phyloP scores from a whole-genome alignment of 2,797 vertebrate species.

The Alosa sapidissima region DNA sequence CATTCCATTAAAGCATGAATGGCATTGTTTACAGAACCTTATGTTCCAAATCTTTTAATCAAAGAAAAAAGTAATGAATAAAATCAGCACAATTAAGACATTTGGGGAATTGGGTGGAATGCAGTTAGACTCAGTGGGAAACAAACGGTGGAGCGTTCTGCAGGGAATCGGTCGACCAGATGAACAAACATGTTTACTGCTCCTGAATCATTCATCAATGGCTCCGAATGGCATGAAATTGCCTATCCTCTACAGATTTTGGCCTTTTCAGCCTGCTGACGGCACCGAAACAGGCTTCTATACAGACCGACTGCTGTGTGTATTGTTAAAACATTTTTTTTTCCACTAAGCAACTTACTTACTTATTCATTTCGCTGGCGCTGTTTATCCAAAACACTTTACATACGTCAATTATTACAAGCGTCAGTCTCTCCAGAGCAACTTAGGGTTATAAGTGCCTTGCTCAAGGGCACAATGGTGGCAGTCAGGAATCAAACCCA shows the following conservation, averaged over 20 bases:
- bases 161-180: constrained; percentile 18
- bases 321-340: too few relatives aligned
- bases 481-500: too few relatives aligned
- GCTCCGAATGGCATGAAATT: not conserved
- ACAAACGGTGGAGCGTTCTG: not conserved
- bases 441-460: too few relatives aligned
- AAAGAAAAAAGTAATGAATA: constrained; percentile 39
- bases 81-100: constrained; percentile 41
- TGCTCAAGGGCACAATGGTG: too few relatives aligned
- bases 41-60: constrained; percentile 47
- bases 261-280: not conserved
- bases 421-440: too few relatives aligned
- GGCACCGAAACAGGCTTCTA: not conserved
- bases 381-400: too few relatives aligned
- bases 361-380: too few relatives aligned
- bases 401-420: too few relatives aligned
- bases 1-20: constrained; percentile 31
- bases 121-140: constrained; percentile 36
- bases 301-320: not conserved
- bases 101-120: constrained; percentile 39
- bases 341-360: too few relatives aligned
- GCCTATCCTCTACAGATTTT: not conserved
- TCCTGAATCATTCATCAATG: constrained; percentile 33
- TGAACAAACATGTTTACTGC: constrained; percentile 25
- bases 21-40: constrained; percentile 40